Percentiles rank a stretch among this genome's conserved stretches.
phyloP scores from a whole-genome alignment of 2,888 invertebrate species.

The Clostera curtula region DNA sequence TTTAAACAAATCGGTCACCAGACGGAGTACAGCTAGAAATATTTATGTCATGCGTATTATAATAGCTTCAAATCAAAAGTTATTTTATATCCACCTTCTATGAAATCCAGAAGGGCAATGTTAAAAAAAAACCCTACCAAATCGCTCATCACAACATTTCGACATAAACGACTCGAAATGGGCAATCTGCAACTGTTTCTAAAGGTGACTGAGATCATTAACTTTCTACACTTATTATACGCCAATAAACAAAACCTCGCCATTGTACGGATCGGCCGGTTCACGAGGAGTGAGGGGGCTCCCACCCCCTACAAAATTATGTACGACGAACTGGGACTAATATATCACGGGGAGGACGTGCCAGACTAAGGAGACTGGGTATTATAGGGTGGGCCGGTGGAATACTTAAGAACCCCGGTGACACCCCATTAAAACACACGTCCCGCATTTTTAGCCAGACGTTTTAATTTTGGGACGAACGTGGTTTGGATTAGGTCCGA shows the following conservation, averaged over 20 bases:
- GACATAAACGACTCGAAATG: too few relatives aligned
- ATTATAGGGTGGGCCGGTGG: constrained; percentile 70
- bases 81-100: too few relatives aligned
- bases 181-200: neutral
- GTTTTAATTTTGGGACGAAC: constrained; percentile 61
- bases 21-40: too few relatives aligned
- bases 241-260: constrained; percentile 68
- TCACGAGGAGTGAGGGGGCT: constrained; percentile 41
- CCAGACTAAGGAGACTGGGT: constrained; percentile 73
- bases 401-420: constrained; percentile 74
- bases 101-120: too few relatives aligned
- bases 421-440: constrained; percentile 75
- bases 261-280: constrained; percentile 65
- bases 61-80: too few relatives aligned
- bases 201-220: constrained; percentile 23
- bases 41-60: too few relatives aligned
- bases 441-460: constrained; percentile 69
- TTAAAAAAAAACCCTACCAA: neutral
- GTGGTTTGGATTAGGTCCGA: constrained; percentile 35
- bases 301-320: constrained; percentile 71
- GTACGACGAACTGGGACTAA: constrained; percentile 75
- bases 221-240: constrained; percentile 52
- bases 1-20: too few relatives aligned
- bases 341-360: constrained; percentile 75
- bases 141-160: constrained; percentile 7